Percentiles rank a stretch among this genome's conserved stretches.
Conservation (phyloP, 1,140 invertebrate genomes). For the Microplitis mediator region DNA sequence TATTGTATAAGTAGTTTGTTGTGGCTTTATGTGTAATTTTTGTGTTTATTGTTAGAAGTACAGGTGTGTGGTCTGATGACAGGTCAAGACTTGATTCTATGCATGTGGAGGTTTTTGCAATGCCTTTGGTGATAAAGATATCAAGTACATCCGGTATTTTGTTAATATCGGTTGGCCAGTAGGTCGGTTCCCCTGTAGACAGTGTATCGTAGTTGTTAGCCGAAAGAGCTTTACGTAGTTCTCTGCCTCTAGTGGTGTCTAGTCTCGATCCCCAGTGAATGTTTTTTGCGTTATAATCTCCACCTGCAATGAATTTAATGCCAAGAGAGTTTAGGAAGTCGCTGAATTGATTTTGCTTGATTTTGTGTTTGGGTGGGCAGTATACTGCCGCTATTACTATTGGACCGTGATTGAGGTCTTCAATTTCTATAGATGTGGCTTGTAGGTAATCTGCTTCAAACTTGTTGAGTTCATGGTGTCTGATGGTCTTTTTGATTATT, state of each 20-base stretch:
- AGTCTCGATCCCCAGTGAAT: conserved; percentile 52
- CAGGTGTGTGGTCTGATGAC: no score
- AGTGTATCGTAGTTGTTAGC: conserved; percentile 35
- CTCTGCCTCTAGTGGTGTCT: conserved; percentile 39
- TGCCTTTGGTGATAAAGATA: no score
- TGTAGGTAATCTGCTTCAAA: conserved; percentile 31
- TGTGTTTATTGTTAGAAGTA: no score
- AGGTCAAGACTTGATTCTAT: no score
- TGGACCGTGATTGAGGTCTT: conserved; percentile 4
- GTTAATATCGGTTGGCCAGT: conserved; percentile 53
- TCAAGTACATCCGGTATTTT: no score
- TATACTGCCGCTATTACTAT: conserved; percentile 35
- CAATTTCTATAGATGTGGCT: conserved; percentile 32
- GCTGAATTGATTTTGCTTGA: conserved; percentile 29
- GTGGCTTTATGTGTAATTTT: no score
- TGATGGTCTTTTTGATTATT: conserved; percentile 34
- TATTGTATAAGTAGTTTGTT: no score
- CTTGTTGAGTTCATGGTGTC: conserved; percentile 25
- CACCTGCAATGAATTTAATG: conserved; percentile 40
- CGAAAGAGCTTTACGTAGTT: conserved; percentile 40
- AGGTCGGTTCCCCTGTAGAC: conserved; percentile 51
- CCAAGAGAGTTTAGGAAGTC: conserved; percentile 34
- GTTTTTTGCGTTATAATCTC: conserved; percentile 59
- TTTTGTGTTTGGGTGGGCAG: conserved; percentile 31
- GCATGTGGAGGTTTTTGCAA: no score